Evolutionary conservation across 2,113 vertebrate genomes (phyloP).

Genomic region (Eira barbara): DNA sequence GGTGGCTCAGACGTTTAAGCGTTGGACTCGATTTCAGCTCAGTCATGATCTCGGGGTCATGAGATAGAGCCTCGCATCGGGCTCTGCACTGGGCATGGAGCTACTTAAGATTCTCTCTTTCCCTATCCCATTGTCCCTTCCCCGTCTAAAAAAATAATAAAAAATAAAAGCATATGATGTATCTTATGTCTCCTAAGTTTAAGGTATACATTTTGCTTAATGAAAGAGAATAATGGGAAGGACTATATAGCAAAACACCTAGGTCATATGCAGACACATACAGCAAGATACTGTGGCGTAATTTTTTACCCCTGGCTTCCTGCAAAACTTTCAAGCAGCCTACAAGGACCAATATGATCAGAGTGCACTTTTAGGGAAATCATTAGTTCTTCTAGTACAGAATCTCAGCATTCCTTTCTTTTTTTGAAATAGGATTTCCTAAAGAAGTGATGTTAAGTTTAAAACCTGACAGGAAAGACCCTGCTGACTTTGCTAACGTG

Average conservation of each 20-base stretch:
- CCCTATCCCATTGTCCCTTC: neutral
- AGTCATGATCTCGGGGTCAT: neutral
- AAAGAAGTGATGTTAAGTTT: neutral
- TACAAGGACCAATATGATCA: neutral
- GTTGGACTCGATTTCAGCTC: neutral
- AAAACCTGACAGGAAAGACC: neutral
- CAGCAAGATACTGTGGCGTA: neutral
- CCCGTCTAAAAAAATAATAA: neutral
- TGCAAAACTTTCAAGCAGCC: neutral
- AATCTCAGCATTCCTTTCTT: neutral
- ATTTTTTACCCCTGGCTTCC: neutral
- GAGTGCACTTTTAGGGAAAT: neutral
- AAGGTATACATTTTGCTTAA: neutral
- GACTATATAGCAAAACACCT: neutral
- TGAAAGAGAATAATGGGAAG: neutral
- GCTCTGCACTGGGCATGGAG: neutral
- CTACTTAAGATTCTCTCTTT: neutral
- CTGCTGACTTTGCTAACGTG: neutral
- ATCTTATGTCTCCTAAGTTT: neutral
- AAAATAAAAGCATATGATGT: neutral
- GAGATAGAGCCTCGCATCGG: accelerated
- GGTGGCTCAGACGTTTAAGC: neutral
- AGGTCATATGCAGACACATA: neutral
- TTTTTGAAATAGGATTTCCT: neutral
- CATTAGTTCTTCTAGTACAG: neutral